Conservation (phyloP, 2,797 vertebrate species). For the Carduelis carduelis region DNA sequence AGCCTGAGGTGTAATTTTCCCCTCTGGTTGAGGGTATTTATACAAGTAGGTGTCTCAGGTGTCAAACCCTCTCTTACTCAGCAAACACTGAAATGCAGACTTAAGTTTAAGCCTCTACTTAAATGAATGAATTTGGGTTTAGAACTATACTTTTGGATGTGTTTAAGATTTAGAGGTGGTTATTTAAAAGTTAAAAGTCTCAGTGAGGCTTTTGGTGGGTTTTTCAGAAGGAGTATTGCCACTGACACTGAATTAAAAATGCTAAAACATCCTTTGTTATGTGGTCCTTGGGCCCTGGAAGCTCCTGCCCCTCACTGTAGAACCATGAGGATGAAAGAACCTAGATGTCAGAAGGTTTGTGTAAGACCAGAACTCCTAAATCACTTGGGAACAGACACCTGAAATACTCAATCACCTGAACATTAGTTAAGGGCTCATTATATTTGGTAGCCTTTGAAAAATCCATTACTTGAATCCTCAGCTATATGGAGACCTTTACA, state of each 20-base stretch:
- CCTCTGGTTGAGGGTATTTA: not conserved
- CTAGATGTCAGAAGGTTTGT: not conserved
- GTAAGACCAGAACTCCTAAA: not conserved
- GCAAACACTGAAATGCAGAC: not conserved
- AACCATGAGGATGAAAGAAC: not conserved
- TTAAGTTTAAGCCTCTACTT: not conserved
- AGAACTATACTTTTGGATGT: not conserved
- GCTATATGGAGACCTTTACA: not conserved
- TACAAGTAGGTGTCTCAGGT: accelerated
- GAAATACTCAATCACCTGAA: not conserved
- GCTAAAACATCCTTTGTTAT: not conserved
- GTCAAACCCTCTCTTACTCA: not conserved
- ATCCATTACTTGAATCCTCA: not conserved
- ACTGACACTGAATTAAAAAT: not conserved
- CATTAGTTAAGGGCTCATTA: not conserved
- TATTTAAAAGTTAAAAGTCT: not conserved
- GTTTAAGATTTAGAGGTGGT: not conserved
- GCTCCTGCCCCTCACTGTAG: not conserved
- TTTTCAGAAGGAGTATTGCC: not conserved
- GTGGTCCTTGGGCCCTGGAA: not conserved
- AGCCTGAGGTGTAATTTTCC: not conserved
- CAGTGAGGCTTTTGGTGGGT: not conserved
- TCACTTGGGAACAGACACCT: not conserved
- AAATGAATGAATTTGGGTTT: not conserved
- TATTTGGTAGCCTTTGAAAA: not conserved